These are phyloP conservation scores for Matsumyia berberina DNA, from an alignment of 2,888 invertebrate species.

Conservation along the genomic window DNA sequence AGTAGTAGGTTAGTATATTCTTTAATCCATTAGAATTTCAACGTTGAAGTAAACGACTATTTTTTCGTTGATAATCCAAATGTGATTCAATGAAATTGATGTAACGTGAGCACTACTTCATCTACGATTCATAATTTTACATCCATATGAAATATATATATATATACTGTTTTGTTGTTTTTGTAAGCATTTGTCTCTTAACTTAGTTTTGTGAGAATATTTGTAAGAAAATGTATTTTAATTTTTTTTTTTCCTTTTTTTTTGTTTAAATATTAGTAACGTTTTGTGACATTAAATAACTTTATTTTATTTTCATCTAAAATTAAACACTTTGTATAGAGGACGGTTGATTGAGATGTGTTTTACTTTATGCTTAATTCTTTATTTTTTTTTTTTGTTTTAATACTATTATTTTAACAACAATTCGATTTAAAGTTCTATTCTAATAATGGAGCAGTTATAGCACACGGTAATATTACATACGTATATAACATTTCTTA, in stretches of 20 bases:
- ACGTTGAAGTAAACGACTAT: conserved; percentile 32
- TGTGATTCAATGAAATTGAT: conserved; percentile 54
- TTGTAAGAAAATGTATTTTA: conserved; percentile 63
- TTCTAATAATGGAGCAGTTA: conserved; percentile 75
- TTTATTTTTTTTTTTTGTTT: conserved; percentile 30
- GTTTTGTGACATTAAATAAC: conserved; percentile 66
- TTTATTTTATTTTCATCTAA: conserved; percentile 57
- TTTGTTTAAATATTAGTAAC: conserved; percentile 67
- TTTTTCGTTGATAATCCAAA: conserved; percentile 59
- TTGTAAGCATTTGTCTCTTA: conserved; percentile 71
- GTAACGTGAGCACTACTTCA: conserved; percentile 63
- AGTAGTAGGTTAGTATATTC: conserved; percentile 35
- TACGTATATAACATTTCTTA: conserved; percentile 76
- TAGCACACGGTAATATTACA: conserved; percentile 72
- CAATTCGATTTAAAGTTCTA: conserved; percentile 74
- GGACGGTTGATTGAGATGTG: conserved; percentile 78
- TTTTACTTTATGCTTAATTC: conserved; percentile 58
- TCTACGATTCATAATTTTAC: conserved; percentile 54
- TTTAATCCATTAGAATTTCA: conserved; percentile 62
- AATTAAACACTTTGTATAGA: conserved; percentile 78
- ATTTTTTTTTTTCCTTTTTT: conserved; percentile 31
- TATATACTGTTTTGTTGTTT: conserved; percentile 25
- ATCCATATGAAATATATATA: conserved; percentile 66
- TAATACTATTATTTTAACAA: conserved; percentile 68
- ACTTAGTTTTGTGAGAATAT: conserved; percentile 63